Evolutionary conservation across 64 coral and sea anemone genomes (phyloP).

Genomic region (Stylophora pistillata): DNA sequence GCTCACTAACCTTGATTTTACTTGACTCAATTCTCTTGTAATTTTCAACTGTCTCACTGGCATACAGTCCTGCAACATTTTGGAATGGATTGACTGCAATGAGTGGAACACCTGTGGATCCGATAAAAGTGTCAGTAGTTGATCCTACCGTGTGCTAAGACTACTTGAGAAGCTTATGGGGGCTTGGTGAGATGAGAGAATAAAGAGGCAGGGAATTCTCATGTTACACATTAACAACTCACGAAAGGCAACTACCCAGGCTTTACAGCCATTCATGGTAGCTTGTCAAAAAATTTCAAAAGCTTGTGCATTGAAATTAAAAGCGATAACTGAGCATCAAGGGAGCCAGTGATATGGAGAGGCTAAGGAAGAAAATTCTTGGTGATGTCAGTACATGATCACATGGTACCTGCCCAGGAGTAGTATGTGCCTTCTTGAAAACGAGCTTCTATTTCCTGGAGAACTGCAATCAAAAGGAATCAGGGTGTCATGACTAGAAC

Average conservation of each 20-base stretch:
- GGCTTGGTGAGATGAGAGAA: too few relatives aligned
- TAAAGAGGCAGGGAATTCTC: too few relatives aligned
- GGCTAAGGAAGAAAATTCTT: background rate
- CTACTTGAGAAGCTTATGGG: background rate
- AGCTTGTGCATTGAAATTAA: too few relatives aligned
- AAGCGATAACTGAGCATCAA: too few relatives aligned
- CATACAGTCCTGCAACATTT: slow-evolving; percentile 45
- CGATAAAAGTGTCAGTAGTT: background rate
- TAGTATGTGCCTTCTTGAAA: slow-evolving; percentile 66
- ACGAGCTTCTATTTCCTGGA: slow-evolving; percentile 56
- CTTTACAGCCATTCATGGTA: too few relatives aligned
- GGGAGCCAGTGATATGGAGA: too few relatives aligned
- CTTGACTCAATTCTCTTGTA: slow-evolving; percentile 24
- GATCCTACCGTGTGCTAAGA: background rate
- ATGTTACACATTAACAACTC: too few relatives aligned
- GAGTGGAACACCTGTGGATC: slow-evolving; percentile 39
- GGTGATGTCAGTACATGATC: background rate
- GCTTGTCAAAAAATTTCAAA: too few relatives aligned
- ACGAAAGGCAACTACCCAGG: too few relatives aligned
- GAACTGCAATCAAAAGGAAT: slow-evolving; percentile 28
- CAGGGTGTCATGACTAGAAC: too few relatives aligned
- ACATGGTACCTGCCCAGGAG: slow-evolving; percentile 84
- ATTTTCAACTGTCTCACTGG: slow-evolving; percentile 4
- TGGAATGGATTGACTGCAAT: slow-evolving; percentile 60
- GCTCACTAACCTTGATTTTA: slow-evolving; percentile 5